Evolutionary conservation across 2,888 invertebrate species (phyloP), one percentile per base, ranked within the genome.

Genomic region (Hydrotaea diabolus): DNA sequence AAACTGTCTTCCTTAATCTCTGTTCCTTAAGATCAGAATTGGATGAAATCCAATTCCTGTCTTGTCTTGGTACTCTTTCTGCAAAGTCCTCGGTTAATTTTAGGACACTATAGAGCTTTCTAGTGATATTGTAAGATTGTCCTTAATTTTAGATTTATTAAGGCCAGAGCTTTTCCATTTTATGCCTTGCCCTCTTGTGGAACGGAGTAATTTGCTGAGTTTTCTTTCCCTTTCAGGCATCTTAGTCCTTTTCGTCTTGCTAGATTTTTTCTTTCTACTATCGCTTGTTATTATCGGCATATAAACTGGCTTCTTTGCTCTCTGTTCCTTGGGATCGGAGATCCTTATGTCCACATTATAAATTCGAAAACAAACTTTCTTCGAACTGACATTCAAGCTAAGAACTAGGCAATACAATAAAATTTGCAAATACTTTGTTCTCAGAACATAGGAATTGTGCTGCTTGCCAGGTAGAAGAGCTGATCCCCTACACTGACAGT

Each of bases 381-480:
- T 94, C 86, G 92, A 92, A 85, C 93, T 92, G 49, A 94, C 89
- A 87, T 93, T 93, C 17, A 95, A 90, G 0, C 95, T 94, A 78
- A 95, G 88, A 0, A 94, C 93, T 84, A 95, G 93, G 83, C 94
- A 94, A 88, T 95, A 94, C 80, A 95, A 91, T 13, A 95, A 92
- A 82, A 94, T 92, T 86, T 94, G 94, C 2, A 95, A 90, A 83
- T 94, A 93, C 62, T 93, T 93, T 86, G 94, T 94, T 86, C 94
- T 93, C 57, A 95, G 90, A 71, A 95, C 92, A 87, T 95, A 95
- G 0, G 95, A 93, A 15, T 93, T 92, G 2, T 94, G 94, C 86
- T 93, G 92, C 11, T 93, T 93, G 0, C 94, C 93, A 39, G 93
- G 90, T 88, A 95, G 95, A 88, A 95, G 90, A 0, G 95, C 95